Base-by-base conservation (phyloP, 2,113 vertebrate species). In the Telmatochromis sp. region DNA sequence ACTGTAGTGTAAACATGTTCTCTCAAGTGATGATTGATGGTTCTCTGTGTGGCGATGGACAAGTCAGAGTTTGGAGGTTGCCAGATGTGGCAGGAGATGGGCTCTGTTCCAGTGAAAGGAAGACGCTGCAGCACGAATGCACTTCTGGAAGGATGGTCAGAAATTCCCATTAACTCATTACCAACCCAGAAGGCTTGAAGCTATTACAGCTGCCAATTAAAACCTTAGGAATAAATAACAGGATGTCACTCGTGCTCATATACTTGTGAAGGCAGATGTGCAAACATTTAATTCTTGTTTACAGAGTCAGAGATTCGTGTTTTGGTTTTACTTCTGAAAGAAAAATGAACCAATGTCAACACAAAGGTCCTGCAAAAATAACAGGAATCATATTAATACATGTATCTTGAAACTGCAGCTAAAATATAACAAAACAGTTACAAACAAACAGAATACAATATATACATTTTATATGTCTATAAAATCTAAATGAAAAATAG, bases 91-190 rank as follows among this genome's bases (percentile, higher is more conserved):
- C 57, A 60, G 57, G 57, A 33, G 57, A 60, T 10, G 28, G 57
- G 57, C 28, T 33, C 28, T 60, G 57, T 58, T 17, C 55, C 26
- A 58, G 55, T 58, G 13, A 58, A 17, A 2, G 55, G 13, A 57
- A 58, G 5, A 58, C 26, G 2, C 58, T 63, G 28, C 58, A 63
- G 58, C 28, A 33, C 28, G 17, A 63, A 63, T 63, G 28, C 5
- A 9, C 28, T 63, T 63, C 28, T 33, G 28, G 28, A 19, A 63
- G 3, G 28, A 33, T 33, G 58, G 60, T 37, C 31, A 35, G 19
- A 65, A 37, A 37, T 37, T 65, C 6, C 33, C 60, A 37, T 37
- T 13, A 37, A 37, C 10, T 65, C 0, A 37, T 0, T 5, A 37
- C 15, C 3, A n/a, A 65, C 12, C 60, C 10, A 65, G 60, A 65